These are phyloP conservation scores for Diphyllodes magnificus DNA, from an alignment of 2,113 vertebrate species.

Conservation along the genomic window DNA sequence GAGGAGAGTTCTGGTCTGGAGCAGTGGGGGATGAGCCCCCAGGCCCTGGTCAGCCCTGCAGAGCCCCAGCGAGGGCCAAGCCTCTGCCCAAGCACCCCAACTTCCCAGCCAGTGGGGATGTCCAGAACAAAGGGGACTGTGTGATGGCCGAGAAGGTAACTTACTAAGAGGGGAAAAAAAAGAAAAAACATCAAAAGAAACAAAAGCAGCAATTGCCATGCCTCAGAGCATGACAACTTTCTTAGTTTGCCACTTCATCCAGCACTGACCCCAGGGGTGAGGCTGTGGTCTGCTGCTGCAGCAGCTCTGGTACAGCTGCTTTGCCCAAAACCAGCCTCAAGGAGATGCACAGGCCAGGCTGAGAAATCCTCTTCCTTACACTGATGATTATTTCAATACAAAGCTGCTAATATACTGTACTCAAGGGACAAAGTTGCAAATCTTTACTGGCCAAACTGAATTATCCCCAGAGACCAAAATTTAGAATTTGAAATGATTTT, in stretches of 20 bases:
- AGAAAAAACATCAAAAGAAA: accelerated
- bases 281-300: background rate
- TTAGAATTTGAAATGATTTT: background rate
- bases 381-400: background rate
- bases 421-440: background rate
- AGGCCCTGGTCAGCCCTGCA: no score
- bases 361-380: background rate
- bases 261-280: background rate
- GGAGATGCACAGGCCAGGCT: background rate
- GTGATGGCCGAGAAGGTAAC: background rate
- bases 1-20: accelerated
- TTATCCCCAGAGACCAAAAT: background rate
- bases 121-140: background rate
- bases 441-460: background rate
- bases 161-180: background rate
- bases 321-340: background rate
- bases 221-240: background rate
- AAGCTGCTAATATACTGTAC: background rate
- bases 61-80: background rate
- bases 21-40: accelerated
- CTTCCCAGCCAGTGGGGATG: accelerated
- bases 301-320: background rate
- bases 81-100: no score
- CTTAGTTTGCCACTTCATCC: background rate
- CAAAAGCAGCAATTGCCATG: no score